Base-by-base conservation (phyloP, 2,113 vertebrate species). In the Lates calcarifer region DNA sequence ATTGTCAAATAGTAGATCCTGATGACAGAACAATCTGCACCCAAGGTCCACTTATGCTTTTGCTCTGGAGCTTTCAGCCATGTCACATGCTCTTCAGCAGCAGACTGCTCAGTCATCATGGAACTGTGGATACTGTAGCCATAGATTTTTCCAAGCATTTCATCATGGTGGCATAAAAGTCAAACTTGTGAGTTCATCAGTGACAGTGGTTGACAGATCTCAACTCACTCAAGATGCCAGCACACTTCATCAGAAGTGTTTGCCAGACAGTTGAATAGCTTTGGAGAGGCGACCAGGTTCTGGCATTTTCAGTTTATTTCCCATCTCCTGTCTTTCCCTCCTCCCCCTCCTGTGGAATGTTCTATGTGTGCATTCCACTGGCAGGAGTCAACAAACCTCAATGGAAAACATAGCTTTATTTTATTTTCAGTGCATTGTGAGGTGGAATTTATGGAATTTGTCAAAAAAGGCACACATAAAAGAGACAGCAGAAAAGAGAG, bases 291-390 rank as follows among this genome's bases (percentile, higher is more conserved):
- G 53, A 37, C 35, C 11, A 22, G 24, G 18, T 6, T 68, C 55
- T 70, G 28, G 39, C 24, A n/a, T 65, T 29, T 60, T 62, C 49
- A 17, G n/a, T 43, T 58, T 31, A 53, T 61, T 68, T 69, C 71
- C 47, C 43, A 55, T 69, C 53, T 69, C 71, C 47, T 37, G 49
- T 69, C 53, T 49, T 47, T 49, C 17, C 41, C n/a, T 69, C 20
- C 41, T 77, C 49, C 57, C 51, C 60, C 67, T 83, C 28, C 65
- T 81, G 64, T 73, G 79, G 77, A 85, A 88, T 84, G 83, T 55
- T 55, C 43, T 15, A 20, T 68, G 37, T 55, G 71, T 55, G 49
- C n/a, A n/a, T 65, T 58, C 62, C 18, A n/a, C 64, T 69, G 69
- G 57, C 39, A 80, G 47, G 60, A 75, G 56, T 76, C 70, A 77